Evolutionary conservation across 2,113 vertebrate genomes (phyloP).

Genomic region (Laticauda laticaudata): DNA sequence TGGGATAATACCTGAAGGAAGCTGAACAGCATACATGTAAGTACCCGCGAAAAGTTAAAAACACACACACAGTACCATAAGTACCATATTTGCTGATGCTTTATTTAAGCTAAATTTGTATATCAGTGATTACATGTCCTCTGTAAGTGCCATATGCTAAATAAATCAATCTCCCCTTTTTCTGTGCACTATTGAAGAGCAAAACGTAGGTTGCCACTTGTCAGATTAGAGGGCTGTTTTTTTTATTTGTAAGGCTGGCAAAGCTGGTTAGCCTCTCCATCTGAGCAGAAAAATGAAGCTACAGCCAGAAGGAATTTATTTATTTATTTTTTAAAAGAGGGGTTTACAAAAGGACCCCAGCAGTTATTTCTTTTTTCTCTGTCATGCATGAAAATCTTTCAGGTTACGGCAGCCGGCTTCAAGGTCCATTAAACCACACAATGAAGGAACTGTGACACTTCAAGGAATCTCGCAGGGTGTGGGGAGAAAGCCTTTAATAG

Average conservation of each 20-base stretch:
- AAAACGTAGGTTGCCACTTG: neutral
- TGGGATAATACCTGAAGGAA: no score
- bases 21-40: no score
- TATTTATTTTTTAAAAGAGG: neutral
- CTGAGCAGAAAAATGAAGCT: neutral
- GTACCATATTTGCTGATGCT: no score
- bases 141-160: no score
- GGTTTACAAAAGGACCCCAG: neutral
- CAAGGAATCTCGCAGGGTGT: neutral
- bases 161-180: neutral
- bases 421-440: neutral
- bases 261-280: neutral
- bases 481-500: neutral
- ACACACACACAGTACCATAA: no score
- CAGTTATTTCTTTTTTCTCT: constrained; percentile 16
- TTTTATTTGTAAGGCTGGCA: neutral
- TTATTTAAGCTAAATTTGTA: no score
- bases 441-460: neutral
- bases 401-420: neutral
- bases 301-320: neutral
- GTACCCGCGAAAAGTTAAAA: no score
- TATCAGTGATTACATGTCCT: no score
- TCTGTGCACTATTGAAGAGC: neutral
- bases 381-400: neutral
- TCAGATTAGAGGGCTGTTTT: neutral